These are phyloP conservation scores for Rhopalosiphum maidis DNA, from an alignment of 1,140 invertebrate genomes.

Conservation along the genomic window DNA sequence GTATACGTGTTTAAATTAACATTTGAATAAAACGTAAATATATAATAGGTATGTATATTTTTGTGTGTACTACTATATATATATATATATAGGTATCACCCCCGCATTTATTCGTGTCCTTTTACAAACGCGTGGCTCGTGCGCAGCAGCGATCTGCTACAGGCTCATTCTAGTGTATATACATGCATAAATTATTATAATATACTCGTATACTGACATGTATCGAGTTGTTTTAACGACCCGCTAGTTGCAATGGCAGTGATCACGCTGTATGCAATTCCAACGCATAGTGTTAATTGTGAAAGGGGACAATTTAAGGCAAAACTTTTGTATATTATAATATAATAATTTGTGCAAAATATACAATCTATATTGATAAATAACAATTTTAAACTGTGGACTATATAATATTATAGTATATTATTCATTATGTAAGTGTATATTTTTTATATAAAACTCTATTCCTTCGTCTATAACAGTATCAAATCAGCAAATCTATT, in stretches of 20 bases:
- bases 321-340: too few relatives aligned
- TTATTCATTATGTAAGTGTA: not conserved
- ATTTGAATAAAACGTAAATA: conserved; percentile 23
- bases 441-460: not conserved
- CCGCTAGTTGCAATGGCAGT: too few relatives aligned
- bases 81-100: not conserved
- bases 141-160: not conserved
- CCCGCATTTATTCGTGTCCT: not conserved
- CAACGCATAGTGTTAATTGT: not conserved
- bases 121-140: not conserved
- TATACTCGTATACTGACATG: not conserved
- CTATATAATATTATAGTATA: not conserved
- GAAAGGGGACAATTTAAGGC: not conserved
- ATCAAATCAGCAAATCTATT: not conserved
- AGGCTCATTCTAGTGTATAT: not conserved
- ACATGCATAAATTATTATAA: not conserved
- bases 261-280: not conserved
- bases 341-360: not conserved
- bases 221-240: too few relatives aligned
- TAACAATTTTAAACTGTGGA: not conserved
- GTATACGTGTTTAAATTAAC: conserved; percentile 17
- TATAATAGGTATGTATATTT: not conserved
- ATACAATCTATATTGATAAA: not conserved
- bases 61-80: not conserved
- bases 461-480: not conserved